Percentiles rank a stretch among this genome's conserved stretches.
Evolutionary conservation across 2,888 invertebrate species (phyloP).

Genomic region (Andrena bucephala): DNA sequence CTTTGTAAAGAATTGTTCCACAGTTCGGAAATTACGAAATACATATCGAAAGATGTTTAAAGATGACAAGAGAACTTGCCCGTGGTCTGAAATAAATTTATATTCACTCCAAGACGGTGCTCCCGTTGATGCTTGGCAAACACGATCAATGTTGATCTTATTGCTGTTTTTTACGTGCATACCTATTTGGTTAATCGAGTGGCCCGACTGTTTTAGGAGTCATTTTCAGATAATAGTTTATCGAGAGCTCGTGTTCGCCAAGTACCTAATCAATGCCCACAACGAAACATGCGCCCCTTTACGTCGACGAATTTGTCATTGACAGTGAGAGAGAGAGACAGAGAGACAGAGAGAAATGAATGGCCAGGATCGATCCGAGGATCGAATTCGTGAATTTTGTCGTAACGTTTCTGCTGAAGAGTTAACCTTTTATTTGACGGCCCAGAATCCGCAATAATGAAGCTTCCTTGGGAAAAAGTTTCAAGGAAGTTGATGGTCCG

Average conservation of each 20-base stretch:
- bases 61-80: background rate
- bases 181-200: slow-evolving; percentile 47
- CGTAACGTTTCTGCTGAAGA: slow-evolving; percentile 21
- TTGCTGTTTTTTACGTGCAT: slow-evolving; percentile 53
- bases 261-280: slow-evolving; percentile 8
- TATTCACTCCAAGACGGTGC: slow-evolving; percentile 26
- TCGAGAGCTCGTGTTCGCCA: slow-evolving; percentile 36
- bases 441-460: background rate
- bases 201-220: slow-evolving; percentile 22
- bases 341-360: background rate
- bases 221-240: slow-evolving; percentile 38
- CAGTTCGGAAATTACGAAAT: background rate
- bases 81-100: slow-evolving; percentile 25
- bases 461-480: background rate
- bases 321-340: background rate
- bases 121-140: slow-evolving; percentile 44
- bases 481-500: background rate
- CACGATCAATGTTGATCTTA: slow-evolving; percentile 48
- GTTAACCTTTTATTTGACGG: slow-evolving; percentile 27
- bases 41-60: slow-evolving; percentile 18
- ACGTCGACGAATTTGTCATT: slow-evolving; percentile 43
- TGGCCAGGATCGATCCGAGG: background rate
- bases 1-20: background rate
- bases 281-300: slow-evolving; percentile 17
- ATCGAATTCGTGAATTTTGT: slow-evolving; percentile 40